Evolutionary conservation across 2,888 invertebrate genomes (phyloP), one percentile per base, ranked within the genome.

Genomic region (Dinocampus coccinellae): DNA sequence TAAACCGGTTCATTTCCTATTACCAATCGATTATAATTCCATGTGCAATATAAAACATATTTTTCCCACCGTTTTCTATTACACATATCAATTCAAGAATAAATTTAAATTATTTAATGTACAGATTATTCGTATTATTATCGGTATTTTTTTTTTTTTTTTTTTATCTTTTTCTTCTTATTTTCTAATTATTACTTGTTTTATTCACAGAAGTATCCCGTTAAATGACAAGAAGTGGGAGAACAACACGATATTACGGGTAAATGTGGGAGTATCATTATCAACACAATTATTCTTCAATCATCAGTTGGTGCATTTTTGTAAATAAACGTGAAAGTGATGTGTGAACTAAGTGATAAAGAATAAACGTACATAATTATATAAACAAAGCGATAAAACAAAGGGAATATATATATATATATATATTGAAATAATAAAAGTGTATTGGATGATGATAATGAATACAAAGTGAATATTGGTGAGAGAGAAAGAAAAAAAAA

Each of bases 221-320:
- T 53, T 67, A 69, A 61, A 61, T 55, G 65, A 64, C 67, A 60
- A 55, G 68, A 36, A 65, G 52, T 57, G 57, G 70, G 36, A 36
- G 16, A 70, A 47, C 63, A 24, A 52, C 57, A 55, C 66, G 67
- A 73, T 63, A 58, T 55, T 52, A 64, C 58, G 53, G 69, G 62
- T 53, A 72, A 65, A 53, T 39, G 39, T 57, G 52, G 63, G 57
- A 39, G 71, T 47, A 16, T 47, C 16, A 39, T 39, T n/a, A 47
- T 47, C 47, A 16, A 47, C 47, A 16, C 47, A 39, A 64, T 65
- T 69, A 68, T 73, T 36, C 29, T 52, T 58, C 26, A 72, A 65
- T 66, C 66, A 66, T 65, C 67, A 66, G 62, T 65, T 71, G 66
- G 75, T 73, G 75, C 73, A 72, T 67, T 71, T 68, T 74, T 76